Percentiles rank a stretch among this genome's conserved stretches.
phyloP scores from a whole-genome alignment of 1,140 invertebrate genomes.

The Drosophila bifasciata region DNA sequence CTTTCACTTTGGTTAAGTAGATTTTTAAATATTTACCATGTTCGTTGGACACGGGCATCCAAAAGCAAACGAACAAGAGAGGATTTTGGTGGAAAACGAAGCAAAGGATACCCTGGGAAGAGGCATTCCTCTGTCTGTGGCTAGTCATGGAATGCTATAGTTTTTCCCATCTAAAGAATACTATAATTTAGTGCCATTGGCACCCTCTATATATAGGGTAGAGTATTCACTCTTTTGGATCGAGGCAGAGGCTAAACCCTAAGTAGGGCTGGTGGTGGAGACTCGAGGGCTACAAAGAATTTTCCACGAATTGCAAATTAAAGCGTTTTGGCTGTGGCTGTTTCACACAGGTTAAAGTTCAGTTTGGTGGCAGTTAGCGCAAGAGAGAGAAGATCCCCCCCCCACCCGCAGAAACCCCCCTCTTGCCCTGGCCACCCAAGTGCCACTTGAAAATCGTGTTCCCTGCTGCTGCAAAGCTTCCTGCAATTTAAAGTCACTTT shows the following conservation, averaged over 20 bases:
- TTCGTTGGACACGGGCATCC: conserved; percentile 46
- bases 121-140: too few species aligned
- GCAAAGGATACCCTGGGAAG: too few species aligned
- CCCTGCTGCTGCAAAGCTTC: conserved; percentile 66
- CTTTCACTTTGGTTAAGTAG: conserved; percentile 81
- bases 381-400: conserved; percentile 11
- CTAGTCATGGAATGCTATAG: too few species aligned
- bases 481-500: conserved; percentile 42
- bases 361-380: conserved; percentile 63
- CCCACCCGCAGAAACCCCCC: neutral
- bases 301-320: conserved; percentile 82
- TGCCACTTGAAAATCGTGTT: conserved; percentile 76
- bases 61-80: conserved; percentile 9
- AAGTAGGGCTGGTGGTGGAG: conserved; percentile 32
- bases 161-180: too few species aligned
- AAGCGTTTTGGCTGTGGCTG: conserved; percentile 52
- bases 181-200: too few species aligned
- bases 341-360: conserved; percentile 73
- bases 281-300: conserved; percentile 37
- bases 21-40: conserved; percentile 82
- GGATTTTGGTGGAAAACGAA: too few species aligned
- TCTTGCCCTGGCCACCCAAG: conserved; percentile 28
- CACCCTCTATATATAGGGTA: too few species aligned
- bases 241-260: conserved; percentile 16
- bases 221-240: neutral